These are phyloP conservation scores for Limnephilus lunatus DNA, from an alignment of 2,888 invertebrate genomes.

Conservation along the genomic window DNA sequence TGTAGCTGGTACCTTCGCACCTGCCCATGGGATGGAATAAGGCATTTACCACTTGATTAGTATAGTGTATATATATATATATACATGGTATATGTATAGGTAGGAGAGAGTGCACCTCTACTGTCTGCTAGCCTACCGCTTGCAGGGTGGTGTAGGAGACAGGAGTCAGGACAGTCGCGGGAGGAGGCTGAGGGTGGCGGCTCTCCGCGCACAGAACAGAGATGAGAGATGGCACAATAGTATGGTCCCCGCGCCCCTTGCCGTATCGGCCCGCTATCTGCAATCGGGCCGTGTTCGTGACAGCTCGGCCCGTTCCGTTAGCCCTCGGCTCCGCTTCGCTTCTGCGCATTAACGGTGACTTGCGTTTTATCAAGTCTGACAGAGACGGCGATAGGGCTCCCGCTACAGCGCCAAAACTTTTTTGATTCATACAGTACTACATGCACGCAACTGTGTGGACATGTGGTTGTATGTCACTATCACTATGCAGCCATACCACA, in stretches of 20 bases:
- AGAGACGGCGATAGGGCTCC: slow-evolving; percentile 30
- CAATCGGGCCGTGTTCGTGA: slow-evolving; percentile 29
- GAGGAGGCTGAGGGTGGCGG: neutral
- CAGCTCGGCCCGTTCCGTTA: slow-evolving; percentile 46
- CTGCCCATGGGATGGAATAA: neutral
- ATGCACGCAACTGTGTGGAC: slow-evolving; percentile 31
- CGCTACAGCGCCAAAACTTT: slow-evolving; percentile 43
- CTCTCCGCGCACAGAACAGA: neutral
- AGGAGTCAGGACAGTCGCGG: no score
- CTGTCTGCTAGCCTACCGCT: neutral
- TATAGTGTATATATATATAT: no score
- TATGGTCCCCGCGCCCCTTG: slow-evolving; percentile 1
- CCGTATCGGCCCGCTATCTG: neutral
- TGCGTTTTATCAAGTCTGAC: slow-evolving; percentile 53
- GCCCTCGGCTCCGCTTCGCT: slow-evolving; percentile 45
- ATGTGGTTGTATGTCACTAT: slow-evolving; percentile 44
- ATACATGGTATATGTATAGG: no score
- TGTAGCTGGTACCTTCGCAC: neutral
- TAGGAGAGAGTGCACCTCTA: neutral
- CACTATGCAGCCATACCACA: slow-evolving; percentile 37
- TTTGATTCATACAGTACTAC: slow-evolving; percentile 55
- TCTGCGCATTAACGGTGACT: slow-evolving; percentile 60
- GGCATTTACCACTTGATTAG: neutral
- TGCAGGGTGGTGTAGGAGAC: neutral
- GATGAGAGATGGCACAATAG: neutral